phyloP scores from a whole-genome alignment of 2,888 invertebrate species.

The Epiblema foenella region DNA sequence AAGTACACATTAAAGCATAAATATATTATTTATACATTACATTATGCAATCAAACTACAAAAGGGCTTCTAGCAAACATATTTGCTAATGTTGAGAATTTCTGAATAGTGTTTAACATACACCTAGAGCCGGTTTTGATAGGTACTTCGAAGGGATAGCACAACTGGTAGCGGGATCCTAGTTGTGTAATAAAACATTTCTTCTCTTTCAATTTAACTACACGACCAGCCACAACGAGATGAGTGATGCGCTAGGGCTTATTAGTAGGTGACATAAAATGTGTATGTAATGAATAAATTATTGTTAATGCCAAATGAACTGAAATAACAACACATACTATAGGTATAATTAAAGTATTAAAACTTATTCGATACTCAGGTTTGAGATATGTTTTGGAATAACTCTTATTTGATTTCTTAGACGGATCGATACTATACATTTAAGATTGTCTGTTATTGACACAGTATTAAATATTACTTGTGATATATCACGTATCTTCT shows the following conservation, averaged over 20 bases:
- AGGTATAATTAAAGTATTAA: constrained; percentile 7
- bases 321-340: background rate
- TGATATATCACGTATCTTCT: constrained; percentile 27
- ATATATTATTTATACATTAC: constrained; percentile 21
- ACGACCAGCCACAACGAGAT: too few relatives aligned
- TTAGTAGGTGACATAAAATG: background rate
- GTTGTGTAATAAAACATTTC: too few relatives aligned
- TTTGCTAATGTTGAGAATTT: background rate
- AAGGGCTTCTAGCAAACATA: background rate
- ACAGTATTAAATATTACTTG: constrained; percentile 21
- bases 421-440: constrained; percentile 11
- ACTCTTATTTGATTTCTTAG: background rate
- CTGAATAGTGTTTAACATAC: background rate
- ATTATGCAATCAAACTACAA: constrained; percentile 3
- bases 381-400: background rate
- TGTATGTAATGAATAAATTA: constrained; percentile 4
- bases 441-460: constrained; percentile 21
- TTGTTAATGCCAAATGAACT: constrained; percentile 9
- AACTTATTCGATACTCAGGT: background rate
- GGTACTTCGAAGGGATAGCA: background rate
- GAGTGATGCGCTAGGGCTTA: too few relatives aligned
- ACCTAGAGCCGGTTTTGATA: background rate
- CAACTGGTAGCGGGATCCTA: background rate
- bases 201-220: too few relatives aligned
- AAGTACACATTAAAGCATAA: constrained; percentile 23